Evolutionary conservation across 2,797 vertebrate species (phyloP), one percentile per base, ranked within the genome.

Genomic region (Bovichtus diacanthus): DNA sequence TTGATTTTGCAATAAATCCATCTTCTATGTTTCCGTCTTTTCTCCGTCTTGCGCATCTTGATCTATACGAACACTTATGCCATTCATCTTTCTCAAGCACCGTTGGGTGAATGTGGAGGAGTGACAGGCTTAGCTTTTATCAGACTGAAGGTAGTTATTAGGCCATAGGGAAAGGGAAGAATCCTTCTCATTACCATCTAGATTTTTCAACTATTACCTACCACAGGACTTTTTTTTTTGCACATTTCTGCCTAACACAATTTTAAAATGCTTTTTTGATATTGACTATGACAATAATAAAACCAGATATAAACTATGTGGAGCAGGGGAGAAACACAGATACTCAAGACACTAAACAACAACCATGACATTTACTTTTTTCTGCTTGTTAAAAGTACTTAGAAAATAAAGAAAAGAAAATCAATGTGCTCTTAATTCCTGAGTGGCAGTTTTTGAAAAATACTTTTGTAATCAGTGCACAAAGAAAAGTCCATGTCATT

Each of bases 61-160:
- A 66, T 86, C 75, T 53, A 56, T 73, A 78, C 62, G 18, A 82
- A 87, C 76, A 83, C 78, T 81, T 66, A 62, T n/a, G 36, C 21
- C 44, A 78, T 80, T 87, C 67, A 87, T 86, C 76, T 59, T 68
- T 75, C 70, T 83, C 25, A 74, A 70, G 67, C 53, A 51, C 60
- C 12, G 10, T n/a, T 51, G 66, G 50, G 56, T 70, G 68, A 83
- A 78, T 81, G 79, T 76, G 72, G 65, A 79, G 77, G 84, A 82
- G 78, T 73, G 73, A 80, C 56, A 81, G 80, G 50, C 70, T 81
- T 55, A 46, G 55, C 56, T 82, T 87, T 86, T 62, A 86, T 79
- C 77, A 86, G 70, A 70, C 81, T 84, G 47, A 81, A 72, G 49
- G 67, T 72, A 82, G 55, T 78, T 82, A 88, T 84, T 67, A 81